Evolutionary conservation across 1,140 invertebrate species (phyloP), one percentile per base, ranked within the genome.

Genomic region (Cylas formicarius): DNA sequence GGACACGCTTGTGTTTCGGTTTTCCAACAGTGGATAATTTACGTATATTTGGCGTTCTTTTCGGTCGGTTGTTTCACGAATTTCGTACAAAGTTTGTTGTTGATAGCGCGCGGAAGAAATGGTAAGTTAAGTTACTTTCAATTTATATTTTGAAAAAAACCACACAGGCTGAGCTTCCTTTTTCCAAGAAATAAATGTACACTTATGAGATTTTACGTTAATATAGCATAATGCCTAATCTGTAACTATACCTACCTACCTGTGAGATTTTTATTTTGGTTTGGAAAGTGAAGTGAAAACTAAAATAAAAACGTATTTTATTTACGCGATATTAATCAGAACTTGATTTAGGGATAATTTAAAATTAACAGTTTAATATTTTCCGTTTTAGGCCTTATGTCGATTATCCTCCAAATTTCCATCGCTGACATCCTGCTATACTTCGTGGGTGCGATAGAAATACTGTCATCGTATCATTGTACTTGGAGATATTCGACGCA

Each of bases 391-490:
- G 74, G 72, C 24, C 57, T 72, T 10, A 59, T 65, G 27, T 65
- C 62, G 18, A 60, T 75, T 7, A 60, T 76, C 35, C 57, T 71
- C 18, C 74, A 76, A 61, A 50, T 75, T 23, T 65, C 66, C 5
- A 26, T 70, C 7, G 64, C 69, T 1, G 74, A 76, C 38, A 52
- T 69, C 3, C 22, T 71, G 16, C 51, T 68, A 17, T 62, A 57
- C 4, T 62, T 66, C 13, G 57, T 69, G n/a, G 56, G 66, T n/a
- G 57, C 62, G 8, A 60, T 66, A 10, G 74, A 77, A 58, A 45
- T 74, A 22, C 69, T 70, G 59, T 68, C 64, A 2, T 55, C 65
- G 24, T 69, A 72, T 37, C 34, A 51, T 14, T 57, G 63, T 42
- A 63, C 64, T 13, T 77, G 74, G 74, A 55, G 46, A 8, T 71